Evolutionary conservation across 2,113 vertebrate genomes (phyloP).

Genomic region (Pleuronectes platessa): DNA sequence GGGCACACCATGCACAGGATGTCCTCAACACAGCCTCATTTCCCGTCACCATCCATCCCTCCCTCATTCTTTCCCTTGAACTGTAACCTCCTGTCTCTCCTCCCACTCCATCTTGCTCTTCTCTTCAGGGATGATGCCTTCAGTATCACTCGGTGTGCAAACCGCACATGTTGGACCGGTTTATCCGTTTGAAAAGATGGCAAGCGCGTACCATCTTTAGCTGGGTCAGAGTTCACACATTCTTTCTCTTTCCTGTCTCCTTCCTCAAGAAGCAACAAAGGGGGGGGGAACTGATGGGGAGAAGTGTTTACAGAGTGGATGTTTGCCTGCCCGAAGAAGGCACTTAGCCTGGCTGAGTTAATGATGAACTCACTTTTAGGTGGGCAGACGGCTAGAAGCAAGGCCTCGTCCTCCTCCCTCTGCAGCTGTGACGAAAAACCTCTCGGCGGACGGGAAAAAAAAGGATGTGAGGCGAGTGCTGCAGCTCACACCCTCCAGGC

Average conservation of each 20-base stretch:
- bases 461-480: conserved; percentile 40
- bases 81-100: conserved; percentile 55
- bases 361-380: conserved; percentile 60
- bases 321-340: conserved; percentile 47
- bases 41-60: conserved; percentile 45
- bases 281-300: conserved; percentile 40
- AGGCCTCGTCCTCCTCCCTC: conserved; percentile 17
- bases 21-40: conserved; percentile 20
- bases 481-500: conserved; percentile 26
- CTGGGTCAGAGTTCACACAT: conserved; percentile 54
- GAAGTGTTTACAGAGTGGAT: conserved; percentile 70
- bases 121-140: conserved; percentile 43
- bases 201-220: conserved; percentile 11
- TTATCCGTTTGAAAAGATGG: conserved; percentile 12
- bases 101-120: conserved; percentile 33
- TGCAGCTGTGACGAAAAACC: background rate
- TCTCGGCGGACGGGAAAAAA: conserved; percentile 22
- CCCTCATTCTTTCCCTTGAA: conserved; percentile 77
- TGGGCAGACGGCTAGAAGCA: conserved; percentile 20
- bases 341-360: conserved; percentile 53
- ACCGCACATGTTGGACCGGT: conserved; percentile 1
- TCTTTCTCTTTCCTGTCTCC: conserved; percentile 33
- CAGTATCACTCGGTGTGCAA: conserved; percentile 10
- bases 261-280: conserved; percentile 31
- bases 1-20: conserved; percentile 34